Conservation (phyloP, 2,888 invertebrate species). For the Lottia gigantea region DNA sequence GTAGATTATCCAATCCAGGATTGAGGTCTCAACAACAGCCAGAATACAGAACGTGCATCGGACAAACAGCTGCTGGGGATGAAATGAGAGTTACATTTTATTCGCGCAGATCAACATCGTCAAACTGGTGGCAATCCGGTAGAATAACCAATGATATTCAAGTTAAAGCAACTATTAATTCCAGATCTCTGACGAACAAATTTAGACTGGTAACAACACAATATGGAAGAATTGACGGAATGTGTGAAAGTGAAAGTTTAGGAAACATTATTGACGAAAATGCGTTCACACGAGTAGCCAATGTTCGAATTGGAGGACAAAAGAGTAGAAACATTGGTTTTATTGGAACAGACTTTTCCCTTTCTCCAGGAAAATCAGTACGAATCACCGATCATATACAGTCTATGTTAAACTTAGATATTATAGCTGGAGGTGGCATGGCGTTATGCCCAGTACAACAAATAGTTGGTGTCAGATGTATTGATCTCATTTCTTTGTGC, state of each 20-base stretch:
- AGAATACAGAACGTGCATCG: neutral
- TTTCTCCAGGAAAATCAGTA: neutral
- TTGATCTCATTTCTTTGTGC: neutral
- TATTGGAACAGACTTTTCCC: neutral
- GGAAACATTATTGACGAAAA: neutral
- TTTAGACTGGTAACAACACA: neutral
- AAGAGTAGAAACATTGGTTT: neutral
- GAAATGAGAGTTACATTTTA: neutral
- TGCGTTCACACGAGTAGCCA: neutral
- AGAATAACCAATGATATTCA: neutral
- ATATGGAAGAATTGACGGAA: constrained; percentile 5
- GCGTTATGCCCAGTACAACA: neutral
- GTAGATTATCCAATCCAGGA: no score
- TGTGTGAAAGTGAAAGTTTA: constrained; percentile 4
- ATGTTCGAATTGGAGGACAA: neutral
- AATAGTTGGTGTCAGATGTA: neutral
- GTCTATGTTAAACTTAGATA: neutral
- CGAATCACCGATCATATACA: neutral
- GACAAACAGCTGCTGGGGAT: constrained; percentile 1
- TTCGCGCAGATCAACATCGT: neutral
- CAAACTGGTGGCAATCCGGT: neutral
- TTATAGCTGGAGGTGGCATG: neutral
- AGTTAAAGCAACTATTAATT: neutral
- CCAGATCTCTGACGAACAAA: neutral
- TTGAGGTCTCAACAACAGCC: neutral